Evolutionary conservation across 2,797 vertebrate species (phyloP), one percentile per base, ranked within the genome.

Genomic region (Argyrosomus regius): DNA sequence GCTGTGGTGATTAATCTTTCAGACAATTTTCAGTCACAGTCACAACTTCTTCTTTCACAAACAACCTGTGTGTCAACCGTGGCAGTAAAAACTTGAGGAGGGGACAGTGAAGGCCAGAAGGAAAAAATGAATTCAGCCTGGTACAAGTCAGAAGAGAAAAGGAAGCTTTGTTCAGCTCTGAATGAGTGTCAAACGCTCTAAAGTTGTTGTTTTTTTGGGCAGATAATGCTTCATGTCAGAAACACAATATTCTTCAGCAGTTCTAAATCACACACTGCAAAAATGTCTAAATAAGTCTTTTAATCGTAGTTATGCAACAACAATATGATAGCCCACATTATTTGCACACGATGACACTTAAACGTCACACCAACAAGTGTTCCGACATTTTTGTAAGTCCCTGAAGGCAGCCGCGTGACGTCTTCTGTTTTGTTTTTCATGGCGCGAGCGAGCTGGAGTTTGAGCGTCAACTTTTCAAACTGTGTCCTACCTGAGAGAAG

Each of bases 381-480:
- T 84, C 82, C 75, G 50, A 83, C 13, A 16, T 49, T 82, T 83
- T 8, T 6, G 0, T 0, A 0, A 16, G 81, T 77, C 39, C 0
- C 0, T 87, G 85, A 92, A 93, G 11, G 87, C 87, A 85, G 1
- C 90, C 0, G 0, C 0, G 18, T 90, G 90, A 92, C 91, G 90
- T 92, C 0, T 0, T 0, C 0, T 60, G 68, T 84, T 91, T 88
- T 61, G 77, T 50, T 50, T 79, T 43, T 35, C 18, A 10, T 82
- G 85, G 85, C 90, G 89, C 87, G 88, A 68, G 8, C 1, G 6
- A 5, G 3, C 35, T 35, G 35, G 35, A 5, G 2, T n/a, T 28
- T 28, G 10, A 13, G 10, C 0, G 3, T 16, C 3, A 3, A 18
- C n/a, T 43, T 35, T 28, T 6, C 4, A 5, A 6, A 28, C 41